Evolutionary conservation across 2,797 vertebrate genomes (phyloP), one percentile per base, ranked within the genome.

Genomic region (Hydrocynus forskahlii): DNA sequence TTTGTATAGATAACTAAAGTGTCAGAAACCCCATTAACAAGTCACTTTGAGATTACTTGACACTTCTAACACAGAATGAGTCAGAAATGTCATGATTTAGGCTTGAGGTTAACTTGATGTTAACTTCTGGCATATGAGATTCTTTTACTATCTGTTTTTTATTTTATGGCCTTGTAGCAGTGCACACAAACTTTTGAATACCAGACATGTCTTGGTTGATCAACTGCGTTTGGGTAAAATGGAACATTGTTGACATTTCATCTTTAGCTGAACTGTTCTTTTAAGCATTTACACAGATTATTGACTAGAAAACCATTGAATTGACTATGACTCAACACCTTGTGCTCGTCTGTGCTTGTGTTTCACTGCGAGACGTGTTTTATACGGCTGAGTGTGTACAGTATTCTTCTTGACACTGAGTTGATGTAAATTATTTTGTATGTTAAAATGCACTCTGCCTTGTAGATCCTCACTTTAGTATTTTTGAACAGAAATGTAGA

Each of bases 361-460:
- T 75, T 19, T 74, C 17, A 7, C 9, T n/a, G 12, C 10, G 40
- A 13, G 29, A 60, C 48, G 38, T 48, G 19, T 2, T 12, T 7
- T 59, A n/a, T 29, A 14, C 9, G 23, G n/a, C 21, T 75, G 40
- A 63, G 60, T 21, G 13, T 75, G 55, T 12, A n/a, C 71, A 76
- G 40, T 19, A 25, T 76, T 50, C 38, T 29, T 50, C 21, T 7
- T 29, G 59, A 63, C 19, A 25, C 17, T 17, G 38, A 57, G 23
- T 16, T 17, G 16, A 19, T 72, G 17, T 54, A 55, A 72, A 55
- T 72, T 72, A 72, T 72, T 54, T 72, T 25, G 57, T 60, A 45
- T 75, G 23, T 52, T 55, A 40, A 43, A 43, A 23, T 75, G 55
- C 40, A 12, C 4, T 12, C 5, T 38, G 25, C 16, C 12, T n/a